Evolutionary conservation across 2,888 invertebrate species (phyloP), one percentile per base, ranked within the genome.

Genomic region (Marronus borbonicus): DNA sequence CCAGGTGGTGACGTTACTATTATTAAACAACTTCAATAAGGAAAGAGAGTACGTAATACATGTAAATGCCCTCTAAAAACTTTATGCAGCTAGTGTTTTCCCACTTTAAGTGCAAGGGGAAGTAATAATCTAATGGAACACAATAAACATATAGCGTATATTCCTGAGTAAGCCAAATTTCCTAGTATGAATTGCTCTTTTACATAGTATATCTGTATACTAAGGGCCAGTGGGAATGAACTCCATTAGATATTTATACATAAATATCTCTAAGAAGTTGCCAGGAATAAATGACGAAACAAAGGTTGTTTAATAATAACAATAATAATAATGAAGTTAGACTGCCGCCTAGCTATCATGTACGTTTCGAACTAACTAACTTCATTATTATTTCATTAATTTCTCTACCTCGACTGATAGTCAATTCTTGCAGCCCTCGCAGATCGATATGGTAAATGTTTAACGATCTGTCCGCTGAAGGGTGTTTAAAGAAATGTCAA

Each of bases 141-240:
- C 20, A 58, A 58, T 20, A 58, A 17, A 58, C 55, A 58, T 58
- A 20, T 20, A 58, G 20, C 20, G 55, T 7, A 58, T 20, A 58
- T 8, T 8, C 3, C 55, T 7, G 55, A 64, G 17, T 39, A 66
- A 66, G 39, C 65, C 20, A 17, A 44, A 66, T 20, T 44, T 66
- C 12, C 65, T 3, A 17, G 65, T 66, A 66, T 44, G 65, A 66
- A 66, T 36, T 36, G 17, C 44, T 44, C n/a, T 66, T 44, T 66
- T 66, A 66, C 44, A 20, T 44, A 17, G 7, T 10, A 20, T 14
- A 39, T n/a, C 44, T 66, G 65, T 66, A 10, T 49, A 66, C n/a
- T 66, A 44, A 5, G 5, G 55, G 20, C n/a, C 55, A 24, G 20
- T 58, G 20, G 5, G 14, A 58, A 58, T 10, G 55, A 20, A n/a